Conservation (phyloP, 2,797 vertebrate genomes). For the Pseudotriccus pelzelni region DNA sequence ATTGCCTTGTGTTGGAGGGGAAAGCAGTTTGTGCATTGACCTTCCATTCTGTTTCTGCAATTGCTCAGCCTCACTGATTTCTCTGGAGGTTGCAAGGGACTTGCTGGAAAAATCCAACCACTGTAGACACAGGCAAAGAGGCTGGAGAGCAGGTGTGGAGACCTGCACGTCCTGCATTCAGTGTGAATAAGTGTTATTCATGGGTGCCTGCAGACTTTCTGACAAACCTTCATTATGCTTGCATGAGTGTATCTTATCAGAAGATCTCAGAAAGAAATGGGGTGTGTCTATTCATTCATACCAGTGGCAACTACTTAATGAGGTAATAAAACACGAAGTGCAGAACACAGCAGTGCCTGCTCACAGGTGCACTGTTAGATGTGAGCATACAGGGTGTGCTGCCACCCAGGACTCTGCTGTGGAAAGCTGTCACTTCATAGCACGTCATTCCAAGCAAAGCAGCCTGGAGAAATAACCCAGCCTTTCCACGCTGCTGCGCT, state of each 20-base stretch:
- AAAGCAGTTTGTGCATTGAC: not conserved
- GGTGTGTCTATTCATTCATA: not conserved
- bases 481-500: not conserved
- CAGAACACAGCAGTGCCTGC: not conserved
- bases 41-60: not conserved
- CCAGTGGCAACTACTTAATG: not conserved
- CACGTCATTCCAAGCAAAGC: not conserved
- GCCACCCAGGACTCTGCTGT: not conserved
- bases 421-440: not conserved
- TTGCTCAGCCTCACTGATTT: not conserved
- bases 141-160: not conserved
- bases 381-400: not conserved
- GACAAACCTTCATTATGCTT: constrained; percentile 15
- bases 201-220: not conserved
- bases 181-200: not conserved
- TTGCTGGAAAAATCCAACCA: not conserved
- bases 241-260: not conserved
- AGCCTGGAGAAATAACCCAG: not conserved
- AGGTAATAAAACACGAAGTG: not conserved
- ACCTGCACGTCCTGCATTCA: not conserved
- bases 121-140: not conserved
- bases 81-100: not conserved
- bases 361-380: not conserved
- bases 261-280: not conserved
- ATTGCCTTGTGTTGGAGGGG: not conserved